Evolutionary conservation across 2,797 vertebrate genomes (phyloP), one percentile per base, ranked within the genome.

Genomic region (Mergus octosetaceus): DNA sequence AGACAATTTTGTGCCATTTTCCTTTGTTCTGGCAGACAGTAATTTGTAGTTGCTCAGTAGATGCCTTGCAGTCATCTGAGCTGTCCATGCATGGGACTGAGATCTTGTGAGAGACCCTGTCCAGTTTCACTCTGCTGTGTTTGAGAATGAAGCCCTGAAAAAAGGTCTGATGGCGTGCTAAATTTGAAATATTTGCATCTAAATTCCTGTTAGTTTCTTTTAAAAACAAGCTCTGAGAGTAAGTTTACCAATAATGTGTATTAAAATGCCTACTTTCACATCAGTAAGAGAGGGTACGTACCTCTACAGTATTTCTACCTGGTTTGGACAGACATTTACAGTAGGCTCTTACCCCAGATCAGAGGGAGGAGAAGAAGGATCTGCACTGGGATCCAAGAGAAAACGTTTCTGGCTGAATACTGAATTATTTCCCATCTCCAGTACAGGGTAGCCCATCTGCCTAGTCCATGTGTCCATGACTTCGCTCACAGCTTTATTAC

Each of bases 391-490:
- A 96, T 99, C 99, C 97, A 99, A 95, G 32, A 99, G 98, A 93
- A 99, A 99, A 77, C 99, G 98, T 61, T 85, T 97, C 89, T 99
- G 99, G 18, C 1, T 98, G 38, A 99, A 75, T 6, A 43, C 41
- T 90, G 54, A 97, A 62, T 7, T 64, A 6, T 2, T 56, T 39
- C 12, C 39, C 86, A 99, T 96, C 13, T 94, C 77, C 53, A 99
- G 66, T 54, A 99, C 98, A 69, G 99, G 99, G 73, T 99, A 99
- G 22, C 99, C 99, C 99, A 99, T 99, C 97, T 99, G 99, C 81
- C 97, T 98, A 39, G 99, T 99, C 99, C 99, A 99, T 7, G 99
- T 99, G 93, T 99, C 98, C 99, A 99, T 99, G 1, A 99, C 98
- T 57, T 98, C 97, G 84, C 90, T 98, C 58, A 99, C 98, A 17